Conservation (phyloP, 64 coral and sea anemone species). For the Dendronephthya gigantea region DNA sequence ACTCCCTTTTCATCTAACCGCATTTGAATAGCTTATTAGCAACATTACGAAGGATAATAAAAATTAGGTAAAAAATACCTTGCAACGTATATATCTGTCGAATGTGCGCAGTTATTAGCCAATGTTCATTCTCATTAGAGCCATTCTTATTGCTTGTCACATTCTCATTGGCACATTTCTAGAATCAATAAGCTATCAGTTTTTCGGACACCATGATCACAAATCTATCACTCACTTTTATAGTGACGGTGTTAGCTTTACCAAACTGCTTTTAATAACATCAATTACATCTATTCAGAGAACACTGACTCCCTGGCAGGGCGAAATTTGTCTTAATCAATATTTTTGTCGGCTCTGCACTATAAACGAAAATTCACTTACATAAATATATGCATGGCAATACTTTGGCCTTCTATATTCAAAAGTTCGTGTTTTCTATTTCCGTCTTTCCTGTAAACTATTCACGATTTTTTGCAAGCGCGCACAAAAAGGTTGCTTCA, state of each 20-base stretch:
- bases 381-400: not conserved
- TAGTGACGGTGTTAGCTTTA: not conserved
- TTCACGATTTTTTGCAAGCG: not conserved
- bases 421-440: not conserved
- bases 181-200: too few relatives aligned
- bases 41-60: not conserved
- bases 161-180: not conserved
- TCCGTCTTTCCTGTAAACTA: not conserved
- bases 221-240: not conserved
- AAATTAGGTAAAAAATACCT: conserved; percentile 1
- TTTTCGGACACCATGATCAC: too few relatives aligned
- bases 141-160: not conserved
- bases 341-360: not conserved
- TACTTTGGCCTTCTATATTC: not conserved
- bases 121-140: not conserved
- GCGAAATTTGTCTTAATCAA: not conserved
- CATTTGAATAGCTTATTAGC: conserved; percentile 2
- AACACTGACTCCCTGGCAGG: not conserved
- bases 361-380: conserved; percentile 3
- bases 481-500: not conserved
- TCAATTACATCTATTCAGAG: not conserved
- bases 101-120: not conserved
- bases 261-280: not conserved
- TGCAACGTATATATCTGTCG: not conserved
- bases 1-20: not conserved